Conservation (phyloP, 2,888 invertebrate genomes). For the Agonopterix heracliana region DNA sequence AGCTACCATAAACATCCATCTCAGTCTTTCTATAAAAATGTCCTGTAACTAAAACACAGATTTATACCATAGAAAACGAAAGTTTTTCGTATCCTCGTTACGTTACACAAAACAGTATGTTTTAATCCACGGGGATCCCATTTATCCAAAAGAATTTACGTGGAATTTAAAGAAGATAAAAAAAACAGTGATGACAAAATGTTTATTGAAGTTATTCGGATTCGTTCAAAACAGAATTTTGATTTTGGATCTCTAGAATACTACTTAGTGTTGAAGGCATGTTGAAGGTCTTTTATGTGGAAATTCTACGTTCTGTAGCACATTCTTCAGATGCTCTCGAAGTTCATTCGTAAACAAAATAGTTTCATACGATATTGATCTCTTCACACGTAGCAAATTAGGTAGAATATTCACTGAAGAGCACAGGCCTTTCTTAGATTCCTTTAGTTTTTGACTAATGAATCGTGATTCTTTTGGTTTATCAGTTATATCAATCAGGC, state of each 20-base stretch:
- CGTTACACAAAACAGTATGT: too few species aligned
- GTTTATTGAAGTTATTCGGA: too few species aligned
- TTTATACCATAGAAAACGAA: too few species aligned
- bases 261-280: conserved; percentile 20
- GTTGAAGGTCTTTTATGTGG: conserved; percentile 24
- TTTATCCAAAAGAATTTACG: too few species aligned
- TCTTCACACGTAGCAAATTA: conserved; percentile 42
- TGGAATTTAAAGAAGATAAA: too few species aligned
- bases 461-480: conserved; percentile 19
- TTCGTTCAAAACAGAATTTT: not conserved
- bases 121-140: too few species aligned
- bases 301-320: conserved; percentile 34
- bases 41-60: too few species aligned
- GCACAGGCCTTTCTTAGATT: conserved; percentile 8
- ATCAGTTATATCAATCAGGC: conserved; percentile 29
- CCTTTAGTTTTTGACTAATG: conserved; percentile 6
- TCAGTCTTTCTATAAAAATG: too few species aligned
- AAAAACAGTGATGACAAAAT: too few species aligned
- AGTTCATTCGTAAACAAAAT: conserved; percentile 48
- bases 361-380: conserved; percentile 56
- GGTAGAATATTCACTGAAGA: conserved; percentile 34
- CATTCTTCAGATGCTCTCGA: conserved; percentile 40
- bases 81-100: too few species aligned
- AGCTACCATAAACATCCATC: too few species aligned
- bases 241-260: conserved; percentile 27